Conservation (phyloP, 2,797 vertebrate species). For the Holocentrus rufus region DNA sequence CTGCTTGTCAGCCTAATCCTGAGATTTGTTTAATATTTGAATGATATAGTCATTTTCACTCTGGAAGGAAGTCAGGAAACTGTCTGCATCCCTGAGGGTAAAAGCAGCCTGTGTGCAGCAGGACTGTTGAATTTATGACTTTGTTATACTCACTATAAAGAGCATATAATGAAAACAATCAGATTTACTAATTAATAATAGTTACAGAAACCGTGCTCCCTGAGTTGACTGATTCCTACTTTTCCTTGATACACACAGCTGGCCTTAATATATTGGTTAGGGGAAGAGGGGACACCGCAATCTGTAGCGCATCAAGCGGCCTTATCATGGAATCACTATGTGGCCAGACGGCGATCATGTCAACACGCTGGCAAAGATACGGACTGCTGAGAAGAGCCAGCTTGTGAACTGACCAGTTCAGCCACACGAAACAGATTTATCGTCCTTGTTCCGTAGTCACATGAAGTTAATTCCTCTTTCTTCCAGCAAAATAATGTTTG, state of each 20-base stretch:
- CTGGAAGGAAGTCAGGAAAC: slow-evolving; percentile 22
- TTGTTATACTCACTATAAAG: not conserved
- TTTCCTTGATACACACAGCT: not conserved
- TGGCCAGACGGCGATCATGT: not conserved
- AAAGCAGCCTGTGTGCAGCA: too few relatives aligned
- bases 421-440: slow-evolving; percentile 43
- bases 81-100: slow-evolving; percentile 8
- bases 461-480: slow-evolving; percentile 40
- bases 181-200: slow-evolving; percentile 21
- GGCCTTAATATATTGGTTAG: not conserved
- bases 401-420: slow-evolving; percentile 35
- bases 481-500: slow-evolving; percentile 26
- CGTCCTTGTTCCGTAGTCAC: slow-evolving; percentile 28
- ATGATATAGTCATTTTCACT: slow-evolving; percentile 34
- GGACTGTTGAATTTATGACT: too few relatives aligned
- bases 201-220: slow-evolving; percentile 17
- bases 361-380: slow-evolving; percentile 13
- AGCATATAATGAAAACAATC: slow-evolving; percentile 1
- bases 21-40: slow-evolving; percentile 76
- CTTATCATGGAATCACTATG: slow-evolving; percentile 12
- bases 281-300: not conserved
- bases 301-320: slow-evolving; percentile 29
- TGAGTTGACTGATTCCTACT: slow-evolving; percentile 27
- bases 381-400: slow-evolving; percentile 2
- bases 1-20: slow-evolving; percentile 6